Percentiles rank a stretch among this genome's conserved stretches.
Conservation (phyloP, 2,113 vertebrate species). For the Perccottus glenii region DNA sequence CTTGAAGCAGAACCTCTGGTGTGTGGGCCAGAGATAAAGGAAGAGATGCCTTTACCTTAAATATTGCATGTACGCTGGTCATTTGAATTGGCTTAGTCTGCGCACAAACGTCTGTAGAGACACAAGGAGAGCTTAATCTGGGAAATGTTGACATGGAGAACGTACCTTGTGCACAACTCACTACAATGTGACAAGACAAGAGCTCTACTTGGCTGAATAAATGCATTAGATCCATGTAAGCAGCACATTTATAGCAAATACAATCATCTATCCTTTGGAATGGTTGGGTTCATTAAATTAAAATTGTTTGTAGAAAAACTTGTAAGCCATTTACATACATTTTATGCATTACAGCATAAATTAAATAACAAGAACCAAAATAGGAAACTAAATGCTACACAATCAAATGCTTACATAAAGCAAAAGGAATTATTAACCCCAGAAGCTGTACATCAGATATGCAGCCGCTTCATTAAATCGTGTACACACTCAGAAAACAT, state of each 20-base stretch:
- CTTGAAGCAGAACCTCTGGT: conserved; percentile 11
- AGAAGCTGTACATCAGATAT: conserved; percentile 61
- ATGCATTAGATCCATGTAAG: conserved; percentile 74
- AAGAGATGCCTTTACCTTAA: conserved; percentile 18
- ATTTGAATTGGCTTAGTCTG: conserved; percentile 36
- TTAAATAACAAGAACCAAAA: conserved; percentile 63
- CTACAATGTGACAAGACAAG: conserved; percentile 70
- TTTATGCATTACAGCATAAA: conserved; percentile 70
- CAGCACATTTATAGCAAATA: conserved; percentile 79
- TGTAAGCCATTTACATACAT: conserved; percentile 70
- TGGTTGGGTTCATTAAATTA: conserved; percentile 69
- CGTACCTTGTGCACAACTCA: conserved; percentile 77
- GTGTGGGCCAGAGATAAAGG: conserved; percentile 13
- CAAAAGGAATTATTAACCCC: conserved; percentile 58
- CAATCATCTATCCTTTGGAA: conserved; percentile 81
- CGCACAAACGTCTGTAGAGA: conserved; percentile 39
- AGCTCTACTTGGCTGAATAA: conserved; percentile 67
- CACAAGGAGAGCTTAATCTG: conserved; percentile 45
- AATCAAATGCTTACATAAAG: conserved; percentile 66
- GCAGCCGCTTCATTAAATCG: conserved; percentile 65
- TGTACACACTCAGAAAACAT: conserved; percentile 77
- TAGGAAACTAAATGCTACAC: conserved; percentile 61
- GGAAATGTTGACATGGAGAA: conserved; percentile 57
- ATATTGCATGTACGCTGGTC: conserved; percentile 44
- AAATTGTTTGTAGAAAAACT: conserved; percentile 64